Base-by-base conservation (phyloP, 2,888 invertebrate species). In the Oscheius sp. region DNA sequence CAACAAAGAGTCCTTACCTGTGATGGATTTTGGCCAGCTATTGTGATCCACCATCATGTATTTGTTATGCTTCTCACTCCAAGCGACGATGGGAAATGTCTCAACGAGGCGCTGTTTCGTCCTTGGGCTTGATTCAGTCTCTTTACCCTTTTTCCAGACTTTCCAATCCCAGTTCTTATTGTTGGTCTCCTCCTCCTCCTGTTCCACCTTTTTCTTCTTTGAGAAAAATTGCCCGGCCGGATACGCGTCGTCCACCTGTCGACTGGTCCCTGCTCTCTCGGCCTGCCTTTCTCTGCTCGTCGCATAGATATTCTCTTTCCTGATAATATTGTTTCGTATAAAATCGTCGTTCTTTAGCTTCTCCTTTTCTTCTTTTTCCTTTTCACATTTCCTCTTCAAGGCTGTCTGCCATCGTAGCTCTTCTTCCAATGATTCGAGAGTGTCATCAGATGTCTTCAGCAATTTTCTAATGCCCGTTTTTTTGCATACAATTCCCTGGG, bases 1-100 rank as follows among this genome's bases (percentile, higher is more conserved):
- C 6, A 21, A 55, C 7, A 18, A 21, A 5, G 21, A 21, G 21
- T 5, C 6, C 6, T 0, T 21, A 59, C 59, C 59, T 59, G 27
- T 29, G 29, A 59, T 59, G 2, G 59, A 35, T 21, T 59, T 59
- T 16, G 59, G 59, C 59, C 59, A 59, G n/a, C 29, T 29, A 35
- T 12, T 59, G 29, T 59, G 59, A 21, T 59, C 59, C 21, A 59
- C 59, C 59, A 59, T 59, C 59, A 59, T 59, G 41, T 59, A 59
- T 29, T 59, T 59, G 59, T 59, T 59, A 35, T 59, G 59, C 27
- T 59, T 59, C 59, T 59, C 59, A 29, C 59, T 59, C 59, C 59
- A 59, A 21, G 59, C 59, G 12, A 59, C 59, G 16, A 59, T 59
- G 13, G 59, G 59, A 41, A 29, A 59, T 16, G 41, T 41, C n/a